These are phyloP conservation scores for Falcaria lacertinaria DNA, from an alignment of 2,888 invertebrate genomes.

Conservation along the genomic window DNA sequence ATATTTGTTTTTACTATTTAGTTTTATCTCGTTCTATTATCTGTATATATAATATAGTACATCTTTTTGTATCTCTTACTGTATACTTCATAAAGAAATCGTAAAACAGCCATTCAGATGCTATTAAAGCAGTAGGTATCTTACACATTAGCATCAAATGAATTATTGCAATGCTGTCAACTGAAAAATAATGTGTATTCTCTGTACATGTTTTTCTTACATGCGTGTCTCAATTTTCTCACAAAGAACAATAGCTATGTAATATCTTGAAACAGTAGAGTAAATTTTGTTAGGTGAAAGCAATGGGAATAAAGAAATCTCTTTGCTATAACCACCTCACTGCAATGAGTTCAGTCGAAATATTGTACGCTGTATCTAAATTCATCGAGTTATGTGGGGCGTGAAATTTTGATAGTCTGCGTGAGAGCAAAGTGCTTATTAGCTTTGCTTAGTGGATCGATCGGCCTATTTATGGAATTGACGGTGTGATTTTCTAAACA, in stretches of 20 bases:
- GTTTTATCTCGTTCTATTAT: too few species aligned
- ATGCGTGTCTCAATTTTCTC: conserved; percentile 15
- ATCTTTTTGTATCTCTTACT: too few species aligned
- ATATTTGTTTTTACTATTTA: too few species aligned
- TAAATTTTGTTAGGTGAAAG: conserved; percentile 57
- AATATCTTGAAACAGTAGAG: conserved; percentile 42
- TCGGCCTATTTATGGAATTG: conserved; percentile 1
- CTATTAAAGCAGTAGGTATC: too few species aligned
- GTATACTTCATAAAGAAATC: too few species aligned
- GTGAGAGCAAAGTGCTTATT: conserved; percentile 19
- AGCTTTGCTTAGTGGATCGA: conserved; percentile 14
- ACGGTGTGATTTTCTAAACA: too few species aligned
- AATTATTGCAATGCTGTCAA: too few species aligned
- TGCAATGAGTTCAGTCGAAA: conserved; percentile 15
- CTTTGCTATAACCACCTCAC: conserved; percentile 35
- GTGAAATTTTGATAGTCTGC: conserved; percentile 39
- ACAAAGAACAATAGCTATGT: conserved; percentile 54
- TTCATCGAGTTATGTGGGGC: conserved; percentile 40
- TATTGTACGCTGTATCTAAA: conserved; percentile 21
- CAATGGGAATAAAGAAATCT: conserved; percentile 61
- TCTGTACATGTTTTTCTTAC: conserved; percentile 13
- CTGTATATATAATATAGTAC: too few species aligned
- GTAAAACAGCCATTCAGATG: too few species aligned
- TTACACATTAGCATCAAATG: too few species aligned
- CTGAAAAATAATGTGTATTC: too few species aligned